A percentile compares a stretch with the other conserved stretches of the same genome.
Evolutionary conservation across 2,113 vertebrate species (phyloP).

Genomic region (western clawed frog (Xenopus tropicalis)): DNA sequence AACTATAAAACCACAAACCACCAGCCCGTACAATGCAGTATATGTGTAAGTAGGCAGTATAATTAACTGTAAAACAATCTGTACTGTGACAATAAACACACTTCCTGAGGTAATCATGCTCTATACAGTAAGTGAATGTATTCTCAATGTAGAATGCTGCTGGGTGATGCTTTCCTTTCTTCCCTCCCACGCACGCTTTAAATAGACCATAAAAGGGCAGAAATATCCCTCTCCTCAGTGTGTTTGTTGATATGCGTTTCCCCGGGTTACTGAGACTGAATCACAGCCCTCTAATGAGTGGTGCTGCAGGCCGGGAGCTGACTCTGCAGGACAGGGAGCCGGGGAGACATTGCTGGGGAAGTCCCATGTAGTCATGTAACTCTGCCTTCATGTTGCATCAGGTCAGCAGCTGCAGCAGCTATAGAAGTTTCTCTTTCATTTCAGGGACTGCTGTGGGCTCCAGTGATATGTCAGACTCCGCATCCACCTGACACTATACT

Average conservation of each 20-base stretch:
- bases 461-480: too few species aligned
- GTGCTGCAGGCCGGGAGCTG: neutral
- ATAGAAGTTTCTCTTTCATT: conserved; percentile 28
- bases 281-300: conserved; percentile 27
- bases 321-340: neutral
- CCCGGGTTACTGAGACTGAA: conserved; percentile 22
- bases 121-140: too few species aligned
- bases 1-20: too few species aligned
- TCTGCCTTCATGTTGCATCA: neutral
- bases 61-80: too few species aligned
- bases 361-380: neutral
- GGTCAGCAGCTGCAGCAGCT: neutral
- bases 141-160: too few species aligned
- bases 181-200: conserved; percentile 15
- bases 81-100: too few species aligned
- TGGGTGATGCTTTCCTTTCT: neutral
- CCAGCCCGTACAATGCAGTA: too few species aligned
- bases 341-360: too few species aligned
- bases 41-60: too few species aligned
- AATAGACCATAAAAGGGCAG: conserved; percentile 31
- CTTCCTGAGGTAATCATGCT: too few species aligned
- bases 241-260: conserved; percentile 20
- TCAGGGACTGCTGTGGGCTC: too few species aligned
- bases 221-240: neutral
- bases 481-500: too few species aligned